These are phyloP conservation scores for Hippocampus comes DNA, from an alignment of 2,113 vertebrate species.

Conservation along the genomic window DNA sequence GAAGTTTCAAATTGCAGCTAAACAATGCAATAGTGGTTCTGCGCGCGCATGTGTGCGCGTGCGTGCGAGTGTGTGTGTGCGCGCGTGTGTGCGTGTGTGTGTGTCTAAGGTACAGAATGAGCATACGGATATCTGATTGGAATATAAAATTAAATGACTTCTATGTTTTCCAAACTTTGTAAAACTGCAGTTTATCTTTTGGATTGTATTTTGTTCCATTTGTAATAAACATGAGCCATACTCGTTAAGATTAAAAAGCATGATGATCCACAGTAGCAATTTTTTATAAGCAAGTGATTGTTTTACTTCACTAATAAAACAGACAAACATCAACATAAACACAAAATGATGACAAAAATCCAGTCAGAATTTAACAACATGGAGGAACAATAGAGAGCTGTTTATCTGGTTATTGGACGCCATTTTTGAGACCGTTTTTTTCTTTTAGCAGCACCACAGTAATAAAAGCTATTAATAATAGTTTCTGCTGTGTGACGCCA, in stretches of 20 bases:
- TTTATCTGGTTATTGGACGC: not conserved
- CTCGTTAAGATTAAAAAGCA: not conserved
- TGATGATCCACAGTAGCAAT: not conserved
- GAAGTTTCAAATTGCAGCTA: slow-evolving; percentile 7
- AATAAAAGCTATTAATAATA: not conserved
- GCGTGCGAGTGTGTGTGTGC: slow-evolving; percentile 3
- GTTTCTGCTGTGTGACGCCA: not conserved
- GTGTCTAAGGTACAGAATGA: too few species aligned
- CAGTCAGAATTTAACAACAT: not conserved
- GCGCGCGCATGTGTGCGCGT: not conserved
- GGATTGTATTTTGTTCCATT: not conserved
- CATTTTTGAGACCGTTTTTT: not conserved
- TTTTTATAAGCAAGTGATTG: too few species aligned
- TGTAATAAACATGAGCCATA: not conserved
- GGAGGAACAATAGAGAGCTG: not conserved
- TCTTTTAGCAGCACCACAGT: not conserved
- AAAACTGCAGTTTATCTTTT: not conserved
- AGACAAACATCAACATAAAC: too few species aligned
- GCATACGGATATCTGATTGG: too few species aligned
- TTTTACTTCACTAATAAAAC: too few species aligned
- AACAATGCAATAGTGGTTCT: slow-evolving; percentile 26
- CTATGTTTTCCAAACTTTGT: not conserved
- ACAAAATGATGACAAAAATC: too few species aligned
- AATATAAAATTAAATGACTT: not conserved
- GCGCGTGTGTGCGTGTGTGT: slow-evolving; percentile 2